Base-by-base conservation (phyloP, 2,797 vertebrate species). In the Falco biarmicus region DNA sequence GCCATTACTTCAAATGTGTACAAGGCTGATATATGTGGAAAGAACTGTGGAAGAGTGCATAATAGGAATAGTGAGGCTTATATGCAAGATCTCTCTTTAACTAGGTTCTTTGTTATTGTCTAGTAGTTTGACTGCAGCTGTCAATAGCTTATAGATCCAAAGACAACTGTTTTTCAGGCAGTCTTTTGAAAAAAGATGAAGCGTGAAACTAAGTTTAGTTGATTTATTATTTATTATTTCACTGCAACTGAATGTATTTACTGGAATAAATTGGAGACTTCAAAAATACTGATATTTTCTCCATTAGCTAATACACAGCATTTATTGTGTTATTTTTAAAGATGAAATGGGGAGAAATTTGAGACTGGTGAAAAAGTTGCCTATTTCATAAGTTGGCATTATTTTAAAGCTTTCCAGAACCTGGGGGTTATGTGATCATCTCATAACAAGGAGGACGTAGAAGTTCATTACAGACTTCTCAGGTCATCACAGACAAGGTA, bases 191-290 rank as follows among this genome's bases (percentile, higher is more conserved):
- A 95, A 97, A 95, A 97, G 96, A 97, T 97, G 97, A 97, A 97
- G 89, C 82, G 70, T 2, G 13, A 96, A 95, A 96, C 89, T 95
- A 94, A 97, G 87, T 97, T 95, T 76, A 91, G 93, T 92, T 97
- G 93, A 97, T 97, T 95, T 97, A 97, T 97, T 97, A 97, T 96
- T 91, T 97, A 97, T 95, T 96, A 96, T 94, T 97, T 93, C 89
- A 63, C 81, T 96, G 93, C 90, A 84, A 39, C 89, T 70, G 92
- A 79, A 70, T 48, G 25, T 92, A 87, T 95, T 95, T 96, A 34
- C 87, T 93, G 84, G 93, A 95, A 95, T 97, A 96, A 95, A 97
- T 96, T 81, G 73, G 87, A 86, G 84, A 59, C 85, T 95, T 97
- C 95, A 96, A 82, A 95, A 96, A 79, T 93, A 64, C 71, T 94